Evolutionary conservation across 1,140 invertebrate genomes (phyloP).

Genomic region (Armadillidium nasatum): DNA sequence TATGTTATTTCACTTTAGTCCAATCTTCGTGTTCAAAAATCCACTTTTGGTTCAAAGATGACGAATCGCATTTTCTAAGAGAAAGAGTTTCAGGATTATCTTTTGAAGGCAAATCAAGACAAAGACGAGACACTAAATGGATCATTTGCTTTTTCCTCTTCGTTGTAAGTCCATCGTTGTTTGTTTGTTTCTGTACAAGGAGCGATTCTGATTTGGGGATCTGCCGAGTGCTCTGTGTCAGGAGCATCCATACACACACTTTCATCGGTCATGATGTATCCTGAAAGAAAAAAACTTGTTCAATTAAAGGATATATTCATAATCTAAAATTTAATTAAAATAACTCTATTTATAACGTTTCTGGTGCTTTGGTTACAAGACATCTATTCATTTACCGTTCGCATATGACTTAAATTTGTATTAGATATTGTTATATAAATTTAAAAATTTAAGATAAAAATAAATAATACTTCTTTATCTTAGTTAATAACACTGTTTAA

Average conservation of each 20-base stretch:
- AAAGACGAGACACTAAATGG: constrained; percentile 47
- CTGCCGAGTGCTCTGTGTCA: constrained; percentile 50
- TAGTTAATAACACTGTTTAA: no score
- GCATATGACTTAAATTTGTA: no score
- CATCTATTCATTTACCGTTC: no score
- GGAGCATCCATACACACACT: constrained; percentile 66
- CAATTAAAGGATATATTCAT: constrained; percentile 48
- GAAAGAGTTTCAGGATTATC: constrained; percentile 51
- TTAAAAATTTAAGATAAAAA: no score
- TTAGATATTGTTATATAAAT: no score
- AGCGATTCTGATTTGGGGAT: constrained; percentile 60
- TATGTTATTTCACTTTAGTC: constrained; percentile 14
- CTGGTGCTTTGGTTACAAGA: no score
- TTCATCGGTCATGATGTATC: constrained; percentile 66
- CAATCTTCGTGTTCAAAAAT: constrained; percentile 53
- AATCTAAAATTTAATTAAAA: no score
- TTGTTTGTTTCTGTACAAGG: constrained; percentile 59
- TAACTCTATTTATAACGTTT: no score
- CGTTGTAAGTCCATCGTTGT: constrained; percentile 62
- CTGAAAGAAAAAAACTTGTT: constrained; percentile 46
- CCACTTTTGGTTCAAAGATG: constrained; percentile 55
- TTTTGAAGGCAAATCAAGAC: constrained; percentile 52
- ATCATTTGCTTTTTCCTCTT: constrained; percentile 22
- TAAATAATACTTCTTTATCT: no score
- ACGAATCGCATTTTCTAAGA: constrained; percentile 53